Evolutionary conservation across 2,797 vertebrate species (phyloP).

Genomic region (Glossophaga mutica): DNA sequence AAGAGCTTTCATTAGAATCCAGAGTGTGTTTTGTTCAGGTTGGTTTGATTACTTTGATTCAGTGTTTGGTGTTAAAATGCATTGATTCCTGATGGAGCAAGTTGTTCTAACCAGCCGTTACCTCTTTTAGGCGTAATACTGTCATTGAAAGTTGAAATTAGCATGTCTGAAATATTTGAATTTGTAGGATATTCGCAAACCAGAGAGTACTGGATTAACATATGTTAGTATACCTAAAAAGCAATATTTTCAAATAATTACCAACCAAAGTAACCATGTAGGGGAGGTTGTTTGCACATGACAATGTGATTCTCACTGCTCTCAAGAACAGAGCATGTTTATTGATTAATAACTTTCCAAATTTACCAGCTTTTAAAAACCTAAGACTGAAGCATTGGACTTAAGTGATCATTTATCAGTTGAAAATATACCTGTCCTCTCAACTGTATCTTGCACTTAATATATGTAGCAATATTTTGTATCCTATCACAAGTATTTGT

Average conservation of each 20-base stretch:
- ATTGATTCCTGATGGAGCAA: neutral
- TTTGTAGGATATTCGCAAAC: conserved; percentile 53
- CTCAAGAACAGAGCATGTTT: conserved; percentile 68
- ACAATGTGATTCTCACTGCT: conserved; percentile 76
- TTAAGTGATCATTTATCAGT: conserved; percentile 86
- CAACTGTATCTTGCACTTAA: conserved; percentile 91
- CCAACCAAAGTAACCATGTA: conserved; percentile 74
- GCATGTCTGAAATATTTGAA: conserved; percentile 44
- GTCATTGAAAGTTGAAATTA: conserved; percentile 40
- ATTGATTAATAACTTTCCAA: conserved; percentile 79
- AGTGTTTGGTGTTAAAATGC: conserved; percentile 4
- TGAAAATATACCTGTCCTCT: conserved; percentile 86
- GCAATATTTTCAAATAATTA: conserved; percentile 79
- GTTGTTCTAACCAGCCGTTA: neutral
- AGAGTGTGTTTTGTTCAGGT: neutral
- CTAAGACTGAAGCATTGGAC: conserved; percentile 84
- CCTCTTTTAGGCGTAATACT: neutral
- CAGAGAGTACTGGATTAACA: conserved; percentile 44
- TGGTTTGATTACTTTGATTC: neutral
- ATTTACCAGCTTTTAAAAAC: conserved; percentile 76
- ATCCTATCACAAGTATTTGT: conserved; percentile 90
- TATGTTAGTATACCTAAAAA: conserved; percentile 72
- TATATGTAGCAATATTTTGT: conserved; percentile 91
- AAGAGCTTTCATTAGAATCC: neutral
- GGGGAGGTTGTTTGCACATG: conserved; percentile 74